Base-by-base conservation (phyloP, 2,888 invertebrate species). In the Anarsia innoxiella region DNA sequence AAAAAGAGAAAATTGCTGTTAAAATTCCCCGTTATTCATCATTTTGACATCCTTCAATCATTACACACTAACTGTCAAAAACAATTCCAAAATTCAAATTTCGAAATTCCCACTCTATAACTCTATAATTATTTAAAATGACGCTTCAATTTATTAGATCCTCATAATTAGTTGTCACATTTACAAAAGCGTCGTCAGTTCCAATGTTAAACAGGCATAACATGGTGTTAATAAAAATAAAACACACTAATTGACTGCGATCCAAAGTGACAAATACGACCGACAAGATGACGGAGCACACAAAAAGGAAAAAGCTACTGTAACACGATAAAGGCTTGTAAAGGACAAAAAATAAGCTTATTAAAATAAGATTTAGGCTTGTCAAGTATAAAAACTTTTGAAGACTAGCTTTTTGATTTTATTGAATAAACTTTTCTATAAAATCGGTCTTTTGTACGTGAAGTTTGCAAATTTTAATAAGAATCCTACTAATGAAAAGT, bases 161-260 rank as follows among this genome's bases (percentile, higher is more conserved):
- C 38, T 39, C 23, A 39, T 56, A 54, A 64, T 59, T 51, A 42
- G 44, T 41, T 40, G 46, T 51, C 54, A 58, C 55, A 52, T 53
- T 56, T 47, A 45, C 48, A 51, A 49, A 13, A 39, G 36, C 42
- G 39, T n/a, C n/a, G n/a, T 39, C 29, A 45, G 46, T 45, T 37
- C 42, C 37, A 40, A 41, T 40, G 56, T 54, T 58, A 51, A 62
- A 55, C 52, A 52, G 44, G 45, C 53, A 56, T 60, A 56, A 61
- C 53, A 55, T 47, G 49, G 44, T 44, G 44, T 44, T 46, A 51
- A 56, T 48, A 54, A 50, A 51, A 58, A 50, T 56, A 50, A 57
- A 59, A 52, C 56, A 43, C 51, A 47, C 58, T 63, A 61, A 66
- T 62, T 63, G 61, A 59, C 54, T 53, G 46, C 49, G 42, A 48